Percentiles rank a stretch among this genome's conserved stretches.
Evolutionary conservation across 2,113 vertebrate species (phyloP).

Genomic region (Donacobius atricapilla): DNA sequence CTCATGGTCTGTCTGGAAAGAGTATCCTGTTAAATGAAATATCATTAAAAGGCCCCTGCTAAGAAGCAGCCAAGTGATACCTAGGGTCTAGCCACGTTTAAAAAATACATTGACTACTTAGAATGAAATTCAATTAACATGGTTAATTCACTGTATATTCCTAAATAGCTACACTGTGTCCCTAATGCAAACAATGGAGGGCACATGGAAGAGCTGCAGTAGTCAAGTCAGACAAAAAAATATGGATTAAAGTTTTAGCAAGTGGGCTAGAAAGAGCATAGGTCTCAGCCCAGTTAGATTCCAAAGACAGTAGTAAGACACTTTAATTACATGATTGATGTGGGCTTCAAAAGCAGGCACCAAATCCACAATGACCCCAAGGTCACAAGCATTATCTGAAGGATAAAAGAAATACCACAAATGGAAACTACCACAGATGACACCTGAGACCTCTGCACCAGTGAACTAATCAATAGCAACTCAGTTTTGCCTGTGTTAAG

Average conservation of each 20-base stretch:
- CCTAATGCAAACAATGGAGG: neutral
- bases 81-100: neutral
- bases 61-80: neutral
- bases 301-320: slow-evolving; percentile 67
- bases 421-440: slow-evolving; percentile 66
- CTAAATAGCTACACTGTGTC: neutral
- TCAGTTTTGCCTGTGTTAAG: slow-evolving; percentile 64
- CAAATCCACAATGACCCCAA: slow-evolving; percentile 52
- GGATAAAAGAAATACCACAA: slow-evolving; percentile 70
- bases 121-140: neutral
- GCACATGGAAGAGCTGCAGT: neutral
- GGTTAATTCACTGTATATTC: neutral
- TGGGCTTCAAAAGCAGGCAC: slow-evolving; percentile 67
- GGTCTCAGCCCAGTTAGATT: slow-evolving; percentile 60
- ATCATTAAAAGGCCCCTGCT: neutral
- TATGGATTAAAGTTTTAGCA: slow-evolving; percentile 61
- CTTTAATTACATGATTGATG: slow-evolving; percentile 72
- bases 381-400: slow-evolving; percentile 68
- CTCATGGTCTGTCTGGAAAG: neutral
- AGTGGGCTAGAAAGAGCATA: slow-evolving; percentile 55
- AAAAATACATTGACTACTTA: neutral
- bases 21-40: neutral
- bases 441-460: slow-evolving; percentile 59
- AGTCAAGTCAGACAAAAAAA: slow-evolving; percentile 6
- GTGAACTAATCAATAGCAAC: slow-evolving; percentile 65